Evolutionary conservation across 2,113 vertebrate genomes (phyloP).

Genomic region (Plectropomus leopardus): DNA sequence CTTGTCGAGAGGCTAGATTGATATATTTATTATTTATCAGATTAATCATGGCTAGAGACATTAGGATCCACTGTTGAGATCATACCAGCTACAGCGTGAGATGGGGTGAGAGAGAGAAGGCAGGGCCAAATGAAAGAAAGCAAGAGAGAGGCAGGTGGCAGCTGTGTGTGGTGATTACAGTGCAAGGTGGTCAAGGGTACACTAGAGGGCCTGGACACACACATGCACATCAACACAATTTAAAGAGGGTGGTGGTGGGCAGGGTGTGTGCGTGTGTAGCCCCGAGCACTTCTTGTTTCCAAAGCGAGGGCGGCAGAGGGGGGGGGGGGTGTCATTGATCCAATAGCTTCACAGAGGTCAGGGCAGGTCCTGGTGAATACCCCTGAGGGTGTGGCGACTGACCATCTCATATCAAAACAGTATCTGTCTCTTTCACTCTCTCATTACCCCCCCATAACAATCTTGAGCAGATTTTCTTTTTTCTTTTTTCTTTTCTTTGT

Average conservation of each 20-base stretch:
- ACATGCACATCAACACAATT: slow-evolving; percentile 53
- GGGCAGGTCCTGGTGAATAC: slow-evolving; percentile 77
- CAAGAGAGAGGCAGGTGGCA: slow-evolving; percentile 74
- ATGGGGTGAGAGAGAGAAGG: slow-evolving; percentile 39
- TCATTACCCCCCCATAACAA: slow-evolving; percentile 12
- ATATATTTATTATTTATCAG: slow-evolving; percentile 99
- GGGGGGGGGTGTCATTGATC: slow-evolving; percentile 81
- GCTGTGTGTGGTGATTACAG: slow-evolving; percentile 82
- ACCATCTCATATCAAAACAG: slow-evolving; percentile 68
- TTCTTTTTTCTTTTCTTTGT: background rate
- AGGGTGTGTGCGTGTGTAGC: slow-evolving; percentile 76
- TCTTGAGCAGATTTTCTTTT: background rate
- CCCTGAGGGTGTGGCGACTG: slow-evolving; percentile 69
- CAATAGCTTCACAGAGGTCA: slow-evolving; percentile 78
- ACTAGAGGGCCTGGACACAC: slow-evolving; percentile 66
- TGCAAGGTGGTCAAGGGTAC: slow-evolving; percentile 80
- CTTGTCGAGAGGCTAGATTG: slow-evolving; percentile 99
- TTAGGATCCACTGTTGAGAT: slow-evolving; percentile 90
- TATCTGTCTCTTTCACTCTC: slow-evolving; percentile 64
- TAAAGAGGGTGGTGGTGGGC: slow-evolving; percentile 54
- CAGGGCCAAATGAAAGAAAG: slow-evolving; percentile 40
- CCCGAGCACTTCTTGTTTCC: slow-evolving; percentile 71
- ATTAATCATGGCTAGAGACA: slow-evolving; percentile 98
- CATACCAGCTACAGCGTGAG: slow-evolving; percentile 79
- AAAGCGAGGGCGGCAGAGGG: slow-evolving; percentile 60